These are phyloP conservation scores for Centropus bengalensis DNA, from an alignment of 2,113 vertebrate genomes.

Conservation along the genomic window DNA sequence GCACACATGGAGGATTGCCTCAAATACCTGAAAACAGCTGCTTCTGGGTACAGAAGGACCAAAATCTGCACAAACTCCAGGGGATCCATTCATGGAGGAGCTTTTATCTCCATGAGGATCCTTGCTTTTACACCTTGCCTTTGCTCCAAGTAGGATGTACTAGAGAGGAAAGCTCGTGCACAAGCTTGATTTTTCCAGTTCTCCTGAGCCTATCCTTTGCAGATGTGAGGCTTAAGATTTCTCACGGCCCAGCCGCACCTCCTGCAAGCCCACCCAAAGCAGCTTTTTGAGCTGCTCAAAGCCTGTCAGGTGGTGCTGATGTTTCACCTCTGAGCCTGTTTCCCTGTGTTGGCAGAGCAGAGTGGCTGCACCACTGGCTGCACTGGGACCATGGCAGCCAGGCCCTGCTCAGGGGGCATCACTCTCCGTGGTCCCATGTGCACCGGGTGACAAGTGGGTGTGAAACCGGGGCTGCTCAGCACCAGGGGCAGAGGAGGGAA, in stretches of 20 bases:
- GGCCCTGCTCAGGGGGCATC: too few relatives aligned
- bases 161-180: neutral
- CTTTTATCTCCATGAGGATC: neutral
- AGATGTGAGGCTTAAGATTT: neutral
- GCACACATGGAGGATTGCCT: constrained; percentile 9
- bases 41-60: neutral
- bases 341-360: neutral
- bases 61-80: neutral
- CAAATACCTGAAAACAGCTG: constrained; percentile 9
- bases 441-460: neutral
- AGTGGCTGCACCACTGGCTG: neutral
- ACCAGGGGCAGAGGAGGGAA: neutral
- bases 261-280: neutral
- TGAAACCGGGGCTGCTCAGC: neutral
- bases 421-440: neutral
- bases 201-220: neutral
- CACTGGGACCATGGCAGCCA: too few relatives aligned
- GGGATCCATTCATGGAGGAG: neutral
- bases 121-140: neutral
- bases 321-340: neutral
- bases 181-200: neutral
- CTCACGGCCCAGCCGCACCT: neutral
- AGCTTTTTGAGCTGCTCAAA: neutral
- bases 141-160: neutral
- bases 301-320: neutral